Evolutionary conservation across 1,140 invertebrate genomes (phyloP), one percentile per base, ranked within the genome.

Genomic region (Apis dorsata): DNA sequence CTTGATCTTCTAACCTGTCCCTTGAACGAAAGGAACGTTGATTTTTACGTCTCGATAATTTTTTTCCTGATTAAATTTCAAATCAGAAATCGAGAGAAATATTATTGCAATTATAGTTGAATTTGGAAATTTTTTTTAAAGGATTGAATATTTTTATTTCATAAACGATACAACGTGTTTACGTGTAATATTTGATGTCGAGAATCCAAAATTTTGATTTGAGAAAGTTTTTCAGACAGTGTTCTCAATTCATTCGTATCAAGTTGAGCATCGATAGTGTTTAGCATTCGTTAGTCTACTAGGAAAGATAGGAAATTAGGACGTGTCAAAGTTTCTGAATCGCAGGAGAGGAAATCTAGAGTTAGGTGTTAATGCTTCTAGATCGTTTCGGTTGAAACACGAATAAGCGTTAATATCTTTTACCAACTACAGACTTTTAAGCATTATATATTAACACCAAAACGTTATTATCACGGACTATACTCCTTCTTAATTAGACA

Each of bases 1-100:
- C 19, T 1, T 28, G 34, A 74, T 70, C 79, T 74, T 83, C 53
- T 12, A 15, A 83, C 74, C 60, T 81, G 79, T n/a, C 71, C 60
- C 24, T 71, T 2, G 44, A 24, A 24, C 1, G 21, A 15, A 69
- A 13, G 4, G 8, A 7, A 8, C 4, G 3, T 5, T 8, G 1
- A 21, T 34, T 4, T 24, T 59, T 19, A 19, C 34, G 2, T 34
- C 5, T 5, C 57, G 7, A 59, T 59, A 3, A 59, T 19, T 59
- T 8, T 59, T 17, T 59, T 13, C 1, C 19, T 0, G 3, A 34
- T 21, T 21, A 4, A 55, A 55, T 53, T 53, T 53, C 51, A 53
- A 44, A 7, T 44, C 24, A 44, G 0, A 7, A 44, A 3, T 44
- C 34, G 34, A 44, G 5, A 44, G 34, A 44, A 44, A 7, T 44